Base-by-base conservation (phyloP, 1,140 invertebrate genomes). In the Drosophila sucinea region DNA sequence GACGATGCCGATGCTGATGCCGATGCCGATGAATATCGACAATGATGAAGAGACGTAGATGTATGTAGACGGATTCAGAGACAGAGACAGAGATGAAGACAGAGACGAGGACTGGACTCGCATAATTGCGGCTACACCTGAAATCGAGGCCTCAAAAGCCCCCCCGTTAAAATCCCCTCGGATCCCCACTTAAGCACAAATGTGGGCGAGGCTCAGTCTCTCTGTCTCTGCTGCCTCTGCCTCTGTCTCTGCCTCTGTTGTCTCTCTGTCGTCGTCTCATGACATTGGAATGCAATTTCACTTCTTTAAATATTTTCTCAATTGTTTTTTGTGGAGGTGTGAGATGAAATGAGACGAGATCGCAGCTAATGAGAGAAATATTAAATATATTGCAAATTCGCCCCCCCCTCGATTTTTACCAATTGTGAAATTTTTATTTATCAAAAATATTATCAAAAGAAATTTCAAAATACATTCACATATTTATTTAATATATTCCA, bases 251-350 rank as follows among this genome's bases (percentile, higher is more conserved):
- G 33, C 8, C 60, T 27, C 4, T 25, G 62, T 23, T 29, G 38
- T 47, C 54, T 25, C 38, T 17, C 64, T 47, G 33, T 40, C 41
- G 55, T 30, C 68, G 67, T 66, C 76, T 82, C 83, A 86, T 60
- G 58, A 25, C 69, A 51, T 85, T 65, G 85, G 85, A 90, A 90
- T 90, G 85, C 73, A 90, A 85, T 90, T 90, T 90, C 85, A 81
- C 85, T 90, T 85, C 78, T 85, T 90, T 85, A 83, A 89, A 90
- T 90, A 89, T 90, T 89, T 84, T 81, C 78, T 75, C 85, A 89
- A 79, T 84, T 84, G 75, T 84, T 73, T 38, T 38, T 78, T 76
- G 71, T 82, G 67, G 63, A 71, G 78, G 70, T 72, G 62, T 58
- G 30, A 69, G 75, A 67, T 72, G 56, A 47, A 25, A 47, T 73